Base-by-base conservation (phyloP, 1,140 invertebrate species). In the Drosophila albomicans region DNA sequence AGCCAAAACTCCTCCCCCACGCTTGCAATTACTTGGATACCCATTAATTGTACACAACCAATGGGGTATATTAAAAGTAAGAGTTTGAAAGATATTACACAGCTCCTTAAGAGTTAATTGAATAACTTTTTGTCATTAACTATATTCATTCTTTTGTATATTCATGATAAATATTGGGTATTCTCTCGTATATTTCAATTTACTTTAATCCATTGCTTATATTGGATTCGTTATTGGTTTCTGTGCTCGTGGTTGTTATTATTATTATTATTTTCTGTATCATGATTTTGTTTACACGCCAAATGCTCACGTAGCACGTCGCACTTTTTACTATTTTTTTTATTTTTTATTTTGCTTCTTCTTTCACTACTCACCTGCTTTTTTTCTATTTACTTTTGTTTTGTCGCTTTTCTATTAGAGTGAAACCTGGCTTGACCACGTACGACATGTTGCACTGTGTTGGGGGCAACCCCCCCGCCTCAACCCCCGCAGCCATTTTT, bases 201-300 rank as follows among this genome's bases (percentile, higher is more conserved):
- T 41, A 10, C 52, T 28, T 54, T 20, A 38, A 61, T 71, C 28
- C 72, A 54, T 76, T 79, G 75, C 79, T 66, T 66, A 77, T 69
- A 77, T 82, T 88, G 69, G 71, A 56, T 87, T 73, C 30, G 69
- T 62, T 79, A 86, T 86, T 79, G 82, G 75, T 87, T 82, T 81
- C 48, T 61, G 48, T 45, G 66, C 52, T 71, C 51, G 45, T 75
- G 57, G 62, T 69, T 70, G 62, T 82, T 82, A 79, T 76, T 77
- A 73, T 81, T 73, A 64, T 63, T 54, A 13, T 16, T 38, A 38
- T 38, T 38, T 62, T 59, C 35, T 59, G 81, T 86, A 86, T 81
- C 82, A 87, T 87, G 82, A 82, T 87, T 82, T 87, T 87, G 79
- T 87, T 87, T 87, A 87, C 84, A 87, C 84, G 79, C 72, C 84